Evolutionary conservation across 2,888 invertebrate species (phyloP), one percentile per base, ranked within the genome.

Genomic region (Conomelus anceps): DNA sequence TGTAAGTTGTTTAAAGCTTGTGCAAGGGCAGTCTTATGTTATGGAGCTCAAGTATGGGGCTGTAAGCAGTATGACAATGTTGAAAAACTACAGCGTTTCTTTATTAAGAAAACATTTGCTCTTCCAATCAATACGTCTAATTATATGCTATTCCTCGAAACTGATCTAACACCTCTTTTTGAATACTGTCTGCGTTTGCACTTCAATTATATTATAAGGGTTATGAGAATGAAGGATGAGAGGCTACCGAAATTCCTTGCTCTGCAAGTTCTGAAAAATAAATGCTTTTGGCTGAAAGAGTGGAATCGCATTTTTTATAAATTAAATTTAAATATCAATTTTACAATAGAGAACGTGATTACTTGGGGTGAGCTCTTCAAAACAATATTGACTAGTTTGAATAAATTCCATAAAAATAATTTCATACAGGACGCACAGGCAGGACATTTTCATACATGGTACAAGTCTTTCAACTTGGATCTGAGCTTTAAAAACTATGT

Each of bases 61-160:
- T 89, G 22, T 34, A 22, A 22, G 20, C 87, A 89, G 17, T 88
- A 23, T 85, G 85, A 90, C n/a, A 13, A 24, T 9, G 22, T 90
- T 13, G 89, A 90, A 84, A 23, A 84, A 22, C 22, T 90, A 3
- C 87, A 85, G 41, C 63, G 87, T 17, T 17, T 85, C 22, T 89
- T 90, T 26, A 88, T 89, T n/a, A 90, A 90, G 26, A 89, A 22
- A 26, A 9, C 87, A 22, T 89, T 87, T 23, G 23, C 88, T 0
- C 89, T 90, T 22, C 90, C 90, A 17, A 17, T 26, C 3, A 89
- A 89, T 29, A 89, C 90, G 3, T 89, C 89, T 1, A 89, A 89
- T 84, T 90, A 88, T 22, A 29, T 87, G 24, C 22, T 90, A 1
- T 90, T 88, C n/a, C 7, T 90, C n/a, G 90, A 90, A 89, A 89